Percentiles rank a stretch among this genome's conserved stretches.
phyloP scores from a whole-genome alignment of 2,888 invertebrate species.

The Spodoptera exigua region DNA sequence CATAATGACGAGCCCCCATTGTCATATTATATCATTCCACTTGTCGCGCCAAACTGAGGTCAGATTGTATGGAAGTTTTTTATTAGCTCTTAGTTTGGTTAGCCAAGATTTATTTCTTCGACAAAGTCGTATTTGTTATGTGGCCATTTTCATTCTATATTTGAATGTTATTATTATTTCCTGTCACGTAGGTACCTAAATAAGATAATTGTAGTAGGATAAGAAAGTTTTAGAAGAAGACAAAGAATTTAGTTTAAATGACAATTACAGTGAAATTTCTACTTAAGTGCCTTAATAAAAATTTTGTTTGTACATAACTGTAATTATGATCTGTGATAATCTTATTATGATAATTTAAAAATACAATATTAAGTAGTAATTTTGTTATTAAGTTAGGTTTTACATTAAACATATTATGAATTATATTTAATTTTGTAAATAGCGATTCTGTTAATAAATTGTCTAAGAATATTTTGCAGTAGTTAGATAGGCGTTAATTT shows the following conservation, averaged over 20 bases:
- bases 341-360: neutral
- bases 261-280: too few relatives aligned
- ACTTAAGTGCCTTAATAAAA: slow-evolving; percentile 3
- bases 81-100: neutral
- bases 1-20: slow-evolving; percentile 62
- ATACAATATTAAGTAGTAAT: neutral
- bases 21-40: slow-evolving; percentile 73
- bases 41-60: slow-evolving; percentile 65
- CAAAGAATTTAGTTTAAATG: too few relatives aligned
- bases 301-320: slow-evolving; percentile 2
- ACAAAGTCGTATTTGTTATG: too few relatives aligned
- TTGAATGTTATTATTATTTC: too few relatives aligned
- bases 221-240: too few relatives aligned
- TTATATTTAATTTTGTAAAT: too few relatives aligned
- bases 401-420: neutral
- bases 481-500: too few relatives aligned
- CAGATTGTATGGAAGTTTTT: slow-evolving; percentile 25
- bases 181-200: too few relatives aligned
- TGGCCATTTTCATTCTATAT: too few relatives aligned
- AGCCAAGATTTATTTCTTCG: neutral
- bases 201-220: too few relatives aligned
- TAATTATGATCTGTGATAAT: slow-evolving; percentile 28
- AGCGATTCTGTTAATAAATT: too few relatives aligned
- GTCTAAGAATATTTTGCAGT: neutral
- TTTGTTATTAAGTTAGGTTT: too few relatives aligned